These are phyloP conservation scores for Halcyon senegalensis DNA, from an alignment of 2,113 vertebrate genomes.

Conservation along the genomic window DNA sequence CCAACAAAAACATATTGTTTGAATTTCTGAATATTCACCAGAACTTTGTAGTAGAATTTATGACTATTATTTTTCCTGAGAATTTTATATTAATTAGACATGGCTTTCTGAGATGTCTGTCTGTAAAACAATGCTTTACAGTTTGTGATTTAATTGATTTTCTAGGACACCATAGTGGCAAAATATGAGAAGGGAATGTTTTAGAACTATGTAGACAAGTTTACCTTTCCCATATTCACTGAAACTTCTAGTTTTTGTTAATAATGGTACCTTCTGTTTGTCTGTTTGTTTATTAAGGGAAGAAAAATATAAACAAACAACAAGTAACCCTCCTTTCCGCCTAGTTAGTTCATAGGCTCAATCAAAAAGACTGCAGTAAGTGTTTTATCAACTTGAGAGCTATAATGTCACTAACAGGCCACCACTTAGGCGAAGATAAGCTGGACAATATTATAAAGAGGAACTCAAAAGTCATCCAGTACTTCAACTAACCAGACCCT, in stretches of 20 bases:
- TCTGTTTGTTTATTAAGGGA: not conserved
- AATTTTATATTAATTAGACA: not conserved
- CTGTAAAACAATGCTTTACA: not conserved
- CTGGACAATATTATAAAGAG: not conserved
- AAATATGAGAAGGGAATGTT: not conserved
- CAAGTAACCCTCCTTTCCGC: not conserved
- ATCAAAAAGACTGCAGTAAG: fast-evolving
- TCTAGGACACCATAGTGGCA: not conserved
- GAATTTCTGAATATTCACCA: not conserved
- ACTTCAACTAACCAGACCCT: not conserved
- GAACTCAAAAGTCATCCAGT: not conserved
- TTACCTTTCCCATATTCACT: not conserved
- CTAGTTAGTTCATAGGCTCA: not conserved
- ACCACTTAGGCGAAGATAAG: not conserved
- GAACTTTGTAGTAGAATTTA: not conserved
- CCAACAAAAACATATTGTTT: not conserved
- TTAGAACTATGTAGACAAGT: not conserved
- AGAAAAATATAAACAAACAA: fast-evolving
- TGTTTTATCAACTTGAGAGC: not conserved
- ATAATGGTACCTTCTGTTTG: not conserved
- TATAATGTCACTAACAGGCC: not conserved
- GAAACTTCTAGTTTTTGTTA: not conserved
- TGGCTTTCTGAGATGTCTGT: not conserved
- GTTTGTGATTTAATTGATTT: not conserved
- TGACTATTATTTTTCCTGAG: not conserved